phyloP scores from a whole-genome alignment of 2,888 invertebrate species.

The Liopterus haemorrhoidalis region DNA sequence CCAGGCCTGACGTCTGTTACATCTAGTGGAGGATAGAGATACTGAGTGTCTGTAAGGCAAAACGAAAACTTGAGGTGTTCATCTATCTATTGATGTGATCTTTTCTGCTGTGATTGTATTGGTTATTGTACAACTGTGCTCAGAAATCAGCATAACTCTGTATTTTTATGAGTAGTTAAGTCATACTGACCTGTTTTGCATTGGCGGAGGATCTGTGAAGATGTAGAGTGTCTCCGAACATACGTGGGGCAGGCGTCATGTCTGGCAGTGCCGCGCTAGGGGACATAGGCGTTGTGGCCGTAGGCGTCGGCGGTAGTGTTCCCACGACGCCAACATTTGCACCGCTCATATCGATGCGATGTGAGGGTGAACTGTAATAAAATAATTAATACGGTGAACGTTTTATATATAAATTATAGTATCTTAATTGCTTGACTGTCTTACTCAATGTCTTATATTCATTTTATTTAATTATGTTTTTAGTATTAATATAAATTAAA shows the following conservation, averaged over 20 bases:
- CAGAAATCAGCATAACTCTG: neutral
- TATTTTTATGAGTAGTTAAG: neutral
- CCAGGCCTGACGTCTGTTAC: too few relatives aligned
- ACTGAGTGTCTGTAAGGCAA: too few relatives aligned
- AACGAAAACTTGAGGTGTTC: too few relatives aligned
- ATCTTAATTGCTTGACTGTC: neutral
- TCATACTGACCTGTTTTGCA: conserved; percentile 45
- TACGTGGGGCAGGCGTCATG: conserved; percentile 56
- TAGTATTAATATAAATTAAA: too few relatives aligned
- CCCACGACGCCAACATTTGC: conserved; percentile 43
- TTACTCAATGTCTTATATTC: neutral
- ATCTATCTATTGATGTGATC: too few relatives aligned
- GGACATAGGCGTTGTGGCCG: conserved; percentile 42
- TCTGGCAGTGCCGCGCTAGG: conserved; percentile 47
- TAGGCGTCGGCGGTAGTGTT: conserved; percentile 32
- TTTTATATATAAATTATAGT: neutral
- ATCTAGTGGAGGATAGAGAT: too few relatives aligned
- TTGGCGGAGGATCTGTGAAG: conserved; percentile 50
- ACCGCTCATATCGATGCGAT: conserved; percentile 35
- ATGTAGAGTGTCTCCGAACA: conserved; percentile 65
- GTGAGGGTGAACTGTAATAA: conserved; percentile 27
- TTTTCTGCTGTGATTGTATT: too few relatives aligned
- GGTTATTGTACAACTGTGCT: neutral
- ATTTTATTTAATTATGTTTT: neutral
- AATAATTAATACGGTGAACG: neutral